Conservation (phyloP, 2,113 vertebrate genomes). For the Chamaea fasciata region DNA sequence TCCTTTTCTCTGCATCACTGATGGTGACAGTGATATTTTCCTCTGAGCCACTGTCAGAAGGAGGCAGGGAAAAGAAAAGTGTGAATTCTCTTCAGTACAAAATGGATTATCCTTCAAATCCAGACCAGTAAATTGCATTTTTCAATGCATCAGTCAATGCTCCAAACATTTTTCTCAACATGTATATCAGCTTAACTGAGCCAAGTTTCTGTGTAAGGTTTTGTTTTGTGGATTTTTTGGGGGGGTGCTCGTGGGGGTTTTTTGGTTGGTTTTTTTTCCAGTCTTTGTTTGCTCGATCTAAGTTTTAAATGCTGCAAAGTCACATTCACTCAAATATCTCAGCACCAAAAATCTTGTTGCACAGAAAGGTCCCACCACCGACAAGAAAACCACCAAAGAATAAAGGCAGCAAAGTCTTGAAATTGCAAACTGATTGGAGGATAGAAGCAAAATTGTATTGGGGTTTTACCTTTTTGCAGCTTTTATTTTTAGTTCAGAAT, state of each 20-base stretch:
- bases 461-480: not conserved
- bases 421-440: not conserved
- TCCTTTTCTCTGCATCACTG: not conserved
- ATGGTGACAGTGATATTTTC: not conserved
- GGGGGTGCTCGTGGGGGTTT: no score
- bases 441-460: not conserved
- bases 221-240: not conserved
- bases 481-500: not conserved
- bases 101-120: not conserved
- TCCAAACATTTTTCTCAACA: not conserved
- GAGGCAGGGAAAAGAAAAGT: not conserved
- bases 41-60: not conserved
- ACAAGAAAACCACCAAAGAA: not conserved
- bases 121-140: not conserved
- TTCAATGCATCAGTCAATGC: not conserved
- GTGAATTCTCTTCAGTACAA: not conserved
- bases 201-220: not conserved
- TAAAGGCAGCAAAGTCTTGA: not conserved
- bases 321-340: not conserved
- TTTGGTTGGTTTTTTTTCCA: not conserved
- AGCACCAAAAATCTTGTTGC: not conserved
- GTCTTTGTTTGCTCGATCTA: not conserved
- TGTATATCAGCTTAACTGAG: not conserved
- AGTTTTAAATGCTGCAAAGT: not conserved
- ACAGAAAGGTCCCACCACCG: fast-evolving